Evolutionary conservation across 2,113 vertebrate species (phyloP).

Genomic region (Rhagologus leucostigma): DNA sequence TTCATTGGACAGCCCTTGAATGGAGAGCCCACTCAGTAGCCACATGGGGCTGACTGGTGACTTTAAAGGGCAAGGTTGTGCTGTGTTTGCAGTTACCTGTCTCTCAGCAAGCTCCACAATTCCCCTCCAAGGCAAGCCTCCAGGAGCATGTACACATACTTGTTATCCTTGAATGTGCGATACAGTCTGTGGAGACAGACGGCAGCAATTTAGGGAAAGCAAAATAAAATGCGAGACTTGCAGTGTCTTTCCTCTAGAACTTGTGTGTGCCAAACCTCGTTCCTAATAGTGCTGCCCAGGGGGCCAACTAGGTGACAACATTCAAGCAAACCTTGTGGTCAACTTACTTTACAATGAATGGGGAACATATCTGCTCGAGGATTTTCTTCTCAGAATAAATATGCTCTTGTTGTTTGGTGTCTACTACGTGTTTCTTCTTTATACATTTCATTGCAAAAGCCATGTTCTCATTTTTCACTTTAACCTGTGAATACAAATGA

Average conservation of each 20-base stretch:
- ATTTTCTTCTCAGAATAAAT: conserved; percentile 92
- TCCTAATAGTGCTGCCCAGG: background rate
- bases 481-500: conserved; percentile 75
- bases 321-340: background rate
- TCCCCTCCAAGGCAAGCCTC: conserved; percentile 92
- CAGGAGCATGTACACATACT: conserved; percentile 90
- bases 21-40: background rate
- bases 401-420: conserved; percentile 90
- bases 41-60: background rate
- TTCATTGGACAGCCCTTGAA: background rate
- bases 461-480: conserved; percentile 84
- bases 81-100: conserved; percentile 78
- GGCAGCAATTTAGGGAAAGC: background rate
- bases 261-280: background rate
- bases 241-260: background rate
- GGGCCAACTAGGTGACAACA: background rate
- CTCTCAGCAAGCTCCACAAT: conserved; percentile 89
- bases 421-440: conserved; percentile 89
- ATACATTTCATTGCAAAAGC: conserved; percentile 94
- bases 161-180: conserved; percentile 88
- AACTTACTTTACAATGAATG: conserved; percentile 86
- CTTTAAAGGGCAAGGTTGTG: background rate
- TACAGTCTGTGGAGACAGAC: conserved; percentile 78
- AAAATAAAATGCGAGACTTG: background rate
- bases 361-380: conserved; percentile 82